Percentiles rank a stretch among this genome's conserved stretches.
phyloP scores from a whole-genome alignment of 2,888 invertebrate species.

The Drosophila atripex region DNA sequence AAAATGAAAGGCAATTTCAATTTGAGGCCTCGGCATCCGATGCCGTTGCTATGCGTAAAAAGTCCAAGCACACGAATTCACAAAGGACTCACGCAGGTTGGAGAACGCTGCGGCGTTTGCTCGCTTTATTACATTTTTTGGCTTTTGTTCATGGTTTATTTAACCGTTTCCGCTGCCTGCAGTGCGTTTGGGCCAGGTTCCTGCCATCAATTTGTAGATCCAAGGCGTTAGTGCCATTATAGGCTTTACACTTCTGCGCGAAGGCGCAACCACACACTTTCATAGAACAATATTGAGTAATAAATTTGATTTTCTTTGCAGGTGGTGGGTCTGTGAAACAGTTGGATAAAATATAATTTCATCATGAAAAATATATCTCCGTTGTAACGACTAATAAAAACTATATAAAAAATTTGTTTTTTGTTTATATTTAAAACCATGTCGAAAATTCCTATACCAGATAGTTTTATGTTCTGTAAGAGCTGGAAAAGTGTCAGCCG shows the following conservation, averaged over 20 bases:
- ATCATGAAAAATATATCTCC: neutral
- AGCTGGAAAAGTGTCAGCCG: too few species aligned
- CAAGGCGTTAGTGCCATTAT: constrained; percentile 1
- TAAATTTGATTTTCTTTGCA: constrained; percentile 20
- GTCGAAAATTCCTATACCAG: too few species aligned
- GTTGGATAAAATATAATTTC: constrained; percentile 29
- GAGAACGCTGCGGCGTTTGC: constrained; percentile 32
- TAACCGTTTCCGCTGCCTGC: constrained; percentile 46
- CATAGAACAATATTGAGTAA: constrained; percentile 17
- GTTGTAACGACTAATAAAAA: neutral
- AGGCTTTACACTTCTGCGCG: constrained; percentile 55
- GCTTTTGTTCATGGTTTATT: constrained; percentile 70
- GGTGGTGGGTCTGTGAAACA: constrained; percentile 2
- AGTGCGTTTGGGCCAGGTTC: constrained; percentile 45
- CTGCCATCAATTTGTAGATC: constrained; percentile 18
- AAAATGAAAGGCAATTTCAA: constrained; percentile 58
- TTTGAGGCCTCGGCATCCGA: constrained; percentile 29
- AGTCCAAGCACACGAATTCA: constrained; percentile 1
- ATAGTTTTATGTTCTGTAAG: too few species aligned
- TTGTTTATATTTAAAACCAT: too few species aligned
- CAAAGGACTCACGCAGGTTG: neutral
- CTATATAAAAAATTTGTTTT: neutral
- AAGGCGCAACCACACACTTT: constrained; percentile 44
- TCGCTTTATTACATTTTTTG: constrained; percentile 70
- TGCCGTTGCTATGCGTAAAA: constrained; percentile 52